These are phyloP conservation scores for Athrips mouffetella DNA, from an alignment of 2,888 invertebrate genomes.

Conservation along the genomic window DNA sequence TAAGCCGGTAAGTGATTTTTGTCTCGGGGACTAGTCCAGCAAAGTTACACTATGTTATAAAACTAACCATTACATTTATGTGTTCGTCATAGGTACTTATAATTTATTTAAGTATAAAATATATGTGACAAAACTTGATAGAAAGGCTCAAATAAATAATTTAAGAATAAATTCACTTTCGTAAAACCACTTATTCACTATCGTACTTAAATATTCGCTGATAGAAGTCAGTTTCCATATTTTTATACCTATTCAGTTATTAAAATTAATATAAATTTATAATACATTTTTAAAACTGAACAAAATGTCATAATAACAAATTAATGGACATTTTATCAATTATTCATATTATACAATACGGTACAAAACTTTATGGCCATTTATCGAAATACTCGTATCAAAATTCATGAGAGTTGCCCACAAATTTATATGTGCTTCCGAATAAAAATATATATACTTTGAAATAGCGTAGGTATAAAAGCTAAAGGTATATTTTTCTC, in stretches of 20 bases:
- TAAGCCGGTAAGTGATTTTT: not conserved
- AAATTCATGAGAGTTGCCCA: constrained; percentile 8
- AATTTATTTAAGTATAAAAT: constrained; percentile 14
- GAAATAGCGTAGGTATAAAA: too few relatives aligned
- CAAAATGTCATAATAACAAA: constrained; percentile 10
- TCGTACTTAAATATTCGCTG: too few relatives aligned
- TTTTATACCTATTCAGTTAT: not conserved
- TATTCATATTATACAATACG: constrained; percentile 6
- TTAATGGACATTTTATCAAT: constrained; percentile 1
- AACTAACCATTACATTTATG: constrained; percentile 31
- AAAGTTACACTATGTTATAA: constrained; percentile 37
- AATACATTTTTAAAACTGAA: constrained; percentile 13
- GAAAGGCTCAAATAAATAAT: too few relatives aligned
- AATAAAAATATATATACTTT: too few relatives aligned
- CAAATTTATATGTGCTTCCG: too few relatives aligned
- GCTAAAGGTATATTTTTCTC: too few relatives aligned
- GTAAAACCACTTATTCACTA: too few relatives aligned
- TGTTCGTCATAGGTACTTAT: constrained; percentile 25
- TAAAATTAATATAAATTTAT: constrained; percentile 1
- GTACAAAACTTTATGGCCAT: constrained; percentile 37
- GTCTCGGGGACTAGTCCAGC: constrained; percentile 43
- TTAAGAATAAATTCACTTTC: too few relatives aligned
- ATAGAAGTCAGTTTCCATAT: too few relatives aligned
- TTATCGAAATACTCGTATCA: constrained; percentile 10
- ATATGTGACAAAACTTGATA: constrained; percentile 17